Evolutionary conservation across 2,888 invertebrate species (phyloP).

Genomic region (Euplexia lucipara): DNA sequence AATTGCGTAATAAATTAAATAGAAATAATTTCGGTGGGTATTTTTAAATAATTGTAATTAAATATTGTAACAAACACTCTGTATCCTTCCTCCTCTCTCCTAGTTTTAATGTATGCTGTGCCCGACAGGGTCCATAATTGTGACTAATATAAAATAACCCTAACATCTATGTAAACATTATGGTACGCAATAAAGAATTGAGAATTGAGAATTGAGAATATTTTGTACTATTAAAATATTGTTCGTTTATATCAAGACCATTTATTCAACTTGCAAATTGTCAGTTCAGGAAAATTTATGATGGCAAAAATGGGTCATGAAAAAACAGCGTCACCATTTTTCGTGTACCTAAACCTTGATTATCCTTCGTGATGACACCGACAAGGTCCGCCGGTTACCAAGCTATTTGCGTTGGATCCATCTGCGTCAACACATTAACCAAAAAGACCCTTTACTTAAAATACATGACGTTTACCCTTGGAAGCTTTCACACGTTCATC

Average conservation of each 20-base stretch:
- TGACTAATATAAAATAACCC: no score
- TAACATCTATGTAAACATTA: no score
- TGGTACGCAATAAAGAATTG: no score
- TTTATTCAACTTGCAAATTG: conserved; percentile 8
- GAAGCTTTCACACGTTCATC: conserved; percentile 74
- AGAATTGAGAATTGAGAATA: no score
- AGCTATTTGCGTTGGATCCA: conserved; percentile 77
- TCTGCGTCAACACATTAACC: conserved; percentile 79
- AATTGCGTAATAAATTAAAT: no score
- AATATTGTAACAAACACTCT: no score
- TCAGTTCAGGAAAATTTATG: conserved; percentile 3
- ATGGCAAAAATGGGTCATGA: conserved; percentile 2
- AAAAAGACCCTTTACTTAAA: conserved; percentile 76
- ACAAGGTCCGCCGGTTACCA: conserved; percentile 68
- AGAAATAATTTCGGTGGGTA: no score
- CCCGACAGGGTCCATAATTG: no score
- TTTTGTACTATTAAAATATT: not conserved
- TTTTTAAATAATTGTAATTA: no score
- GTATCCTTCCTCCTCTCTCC: no score
- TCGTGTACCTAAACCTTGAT: conserved; percentile 49
- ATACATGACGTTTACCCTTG: conserved; percentile 73
- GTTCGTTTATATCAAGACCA: not conserved
- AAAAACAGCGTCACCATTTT: conserved; percentile 38
- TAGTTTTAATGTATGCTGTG: no score
- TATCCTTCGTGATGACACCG: conserved; percentile 72